Base-by-base conservation (phyloP, 2,888 invertebrate species). In the Pherbina coryleti region DNA sequence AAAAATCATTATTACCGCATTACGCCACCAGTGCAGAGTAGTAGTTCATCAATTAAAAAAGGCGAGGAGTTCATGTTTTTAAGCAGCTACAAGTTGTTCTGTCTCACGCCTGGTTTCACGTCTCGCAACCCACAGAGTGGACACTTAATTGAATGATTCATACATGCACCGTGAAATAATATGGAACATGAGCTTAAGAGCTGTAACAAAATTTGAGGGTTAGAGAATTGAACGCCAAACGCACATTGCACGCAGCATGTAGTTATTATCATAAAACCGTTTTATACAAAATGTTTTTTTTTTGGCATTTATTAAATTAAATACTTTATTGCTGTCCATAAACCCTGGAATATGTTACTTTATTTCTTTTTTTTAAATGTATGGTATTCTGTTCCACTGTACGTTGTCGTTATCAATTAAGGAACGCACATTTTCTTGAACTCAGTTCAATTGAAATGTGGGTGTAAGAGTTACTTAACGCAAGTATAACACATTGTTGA, bases 341-440 rank as follows among this genome's bases (percentile, higher is more conserved):
- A 17, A 1, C 5, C 9, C 8, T 37, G 31, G 31, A 31, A n/a
- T 44, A 51, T 5, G 1, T 49, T 49, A 49, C 22, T 37, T 75
- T 76, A 55, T 28, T 69, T 53, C 28, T 57, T 55, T n/a, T 69
- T 73, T 73, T 57, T 5, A 4, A 60, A 19, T 9, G 22, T 55
- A 2, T 55, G 0, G 19, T 8, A 19, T 55, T 31, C 28, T 28
- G 25, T 8, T 53, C 67, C 55, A 75, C 75, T 66, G 75, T 75
- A 25, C 75, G 9, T 66, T 28, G 66, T 67, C 55, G 66, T 67
- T 90, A 91, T 31, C 81, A 77, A 25, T 79, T 79, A 55, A 78
- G 14, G 57, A 66, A 49, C 19, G 69, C 75, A 37, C 62, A 51
- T 14, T 78, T 60, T 79, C 77, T 49, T 69, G 70, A 44, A 60